Base-by-base conservation (phyloP, 2,888 invertebrate species). In the Nephrotoma appendiculata region DNA sequence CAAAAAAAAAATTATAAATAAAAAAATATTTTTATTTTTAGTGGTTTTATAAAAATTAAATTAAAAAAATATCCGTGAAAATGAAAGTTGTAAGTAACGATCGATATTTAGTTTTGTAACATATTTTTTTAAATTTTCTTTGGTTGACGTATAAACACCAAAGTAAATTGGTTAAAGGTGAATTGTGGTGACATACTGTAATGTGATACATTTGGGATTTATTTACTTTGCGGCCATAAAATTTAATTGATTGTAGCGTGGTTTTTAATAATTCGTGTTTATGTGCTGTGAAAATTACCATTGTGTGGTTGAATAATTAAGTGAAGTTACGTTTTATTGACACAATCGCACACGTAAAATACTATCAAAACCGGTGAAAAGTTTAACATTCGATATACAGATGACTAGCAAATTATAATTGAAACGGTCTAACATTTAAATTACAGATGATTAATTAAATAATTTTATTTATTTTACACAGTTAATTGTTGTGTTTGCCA, bases 401-500 rank as follows among this genome's bases (percentile, higher is more conserved):
- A 31, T 52, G 12, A 1, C 12, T 1, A n/a, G 5, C 48, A 52
- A 31, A 31, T 3, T 31, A 31, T 31, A 31, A 31, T 31, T 52
- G n/a, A 52, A 12, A 52, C 15, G 11, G 0, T 52, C 48, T 12
- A 57, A 57, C n/a, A 57, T 15, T 57, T 31, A 6, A 15, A 15
- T 15, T 5, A 15, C 5, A 9, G 48, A 48, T 52, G 5, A 52
- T 9, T 12, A 48, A 48, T 48, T 48, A 48, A 48, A 48, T 48
- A 12, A 48, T 12, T 48, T 12, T 48, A 48, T 48, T 86, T 42
- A 86, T 85, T 44, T 42, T 85, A 85, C 87, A 90, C 89, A 91
- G 91, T 90, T 90, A 90, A 91, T 91, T 89, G 89, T 90, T 89
- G 89, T 90, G 88, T 89, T 89, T 89, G 89, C 89, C 87, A 86